A percentile compares a stretch with the other conserved stretches of the same genome.
Evolutionary conservation across 2,113 vertebrate genomes (phyloP).

Genomic region (Polypterus bichir): DNA sequence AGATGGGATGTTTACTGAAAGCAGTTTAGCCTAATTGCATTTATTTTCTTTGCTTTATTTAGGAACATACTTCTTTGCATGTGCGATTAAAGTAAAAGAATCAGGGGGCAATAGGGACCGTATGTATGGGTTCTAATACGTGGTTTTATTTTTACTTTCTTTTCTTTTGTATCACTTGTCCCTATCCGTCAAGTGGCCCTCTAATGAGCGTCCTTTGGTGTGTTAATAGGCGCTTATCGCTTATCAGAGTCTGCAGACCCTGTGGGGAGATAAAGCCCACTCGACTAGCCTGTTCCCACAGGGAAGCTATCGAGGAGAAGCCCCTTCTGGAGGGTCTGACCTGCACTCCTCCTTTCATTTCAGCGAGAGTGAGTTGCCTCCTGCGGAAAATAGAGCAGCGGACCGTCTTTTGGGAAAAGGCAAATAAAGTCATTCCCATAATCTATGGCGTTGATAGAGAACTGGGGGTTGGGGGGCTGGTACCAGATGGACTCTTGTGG

Average conservation of each 20-base stretch:
- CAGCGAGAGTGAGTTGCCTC: constrained; percentile 12
- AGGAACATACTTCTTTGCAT: too few species aligned
- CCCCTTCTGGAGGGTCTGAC: constrained; percentile 8
- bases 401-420: constrained; percentile 19
- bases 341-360: constrained; percentile 7
- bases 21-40: too few species aligned
- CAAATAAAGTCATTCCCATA: constrained; percentile 24
- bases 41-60: too few species aligned
- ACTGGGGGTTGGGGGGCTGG: not conserved
- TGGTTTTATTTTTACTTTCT: too few species aligned
- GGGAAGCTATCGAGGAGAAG: constrained; percentile 17
- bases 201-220: too few species aligned
- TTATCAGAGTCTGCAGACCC: constrained; percentile 51
- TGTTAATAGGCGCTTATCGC: constrained; percentile 27
- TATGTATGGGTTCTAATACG: too few species aligned
- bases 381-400: constrained; percentile 17
- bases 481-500: not conserved
- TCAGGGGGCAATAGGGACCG: too few species aligned
- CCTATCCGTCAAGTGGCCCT: too few species aligned
- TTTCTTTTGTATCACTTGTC: too few species aligned
- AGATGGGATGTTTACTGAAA: too few species aligned
- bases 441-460: not conserved
- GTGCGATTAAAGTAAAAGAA: too few species aligned
- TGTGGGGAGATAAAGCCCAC: constrained; percentile 23
- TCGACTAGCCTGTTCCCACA: constrained; percentile 13